Evolutionary conservation across 2,113 vertebrate genomes (phyloP).

Genomic region (Caretta caretta): DNA sequence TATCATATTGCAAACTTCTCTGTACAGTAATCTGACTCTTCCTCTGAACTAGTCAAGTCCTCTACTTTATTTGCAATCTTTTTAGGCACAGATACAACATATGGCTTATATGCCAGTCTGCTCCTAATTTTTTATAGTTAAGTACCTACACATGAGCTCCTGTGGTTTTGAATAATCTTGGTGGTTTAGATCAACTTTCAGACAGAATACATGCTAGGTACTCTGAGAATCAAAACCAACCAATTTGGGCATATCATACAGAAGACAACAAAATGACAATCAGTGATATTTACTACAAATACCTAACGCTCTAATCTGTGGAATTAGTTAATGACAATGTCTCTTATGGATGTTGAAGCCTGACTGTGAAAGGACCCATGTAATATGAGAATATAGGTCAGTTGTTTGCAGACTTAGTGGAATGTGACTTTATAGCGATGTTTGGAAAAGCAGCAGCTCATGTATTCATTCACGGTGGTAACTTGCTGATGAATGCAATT

Average conservation of each 20-base stretch:
- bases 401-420: not conserved
- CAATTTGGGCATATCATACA: rapidly evolving
- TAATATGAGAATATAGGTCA: not conserved
- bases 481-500: too few relatives aligned
- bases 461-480: too few relatives aligned
- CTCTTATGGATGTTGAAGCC: not conserved
- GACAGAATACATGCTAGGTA: not conserved
- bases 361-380: not conserved
- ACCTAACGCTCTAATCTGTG: not conserved
- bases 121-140: not conserved
- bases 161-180: not conserved
- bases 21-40: not conserved
- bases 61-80: not conserved
- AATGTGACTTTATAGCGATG: too few relatives aligned
- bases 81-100: not conserved
- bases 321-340: not conserved
- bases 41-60: not conserved
- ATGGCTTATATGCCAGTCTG: not conserved
- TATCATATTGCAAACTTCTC: not conserved
- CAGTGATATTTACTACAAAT: not conserved
- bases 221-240: not conserved
- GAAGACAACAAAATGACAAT: not conserved
- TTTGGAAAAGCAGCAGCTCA: too few relatives aligned
- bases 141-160: not conserved
- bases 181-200: not conserved